Base-by-base conservation (phyloP, 2,797 vertebrate species). In the Selene dorsalis region DNA sequence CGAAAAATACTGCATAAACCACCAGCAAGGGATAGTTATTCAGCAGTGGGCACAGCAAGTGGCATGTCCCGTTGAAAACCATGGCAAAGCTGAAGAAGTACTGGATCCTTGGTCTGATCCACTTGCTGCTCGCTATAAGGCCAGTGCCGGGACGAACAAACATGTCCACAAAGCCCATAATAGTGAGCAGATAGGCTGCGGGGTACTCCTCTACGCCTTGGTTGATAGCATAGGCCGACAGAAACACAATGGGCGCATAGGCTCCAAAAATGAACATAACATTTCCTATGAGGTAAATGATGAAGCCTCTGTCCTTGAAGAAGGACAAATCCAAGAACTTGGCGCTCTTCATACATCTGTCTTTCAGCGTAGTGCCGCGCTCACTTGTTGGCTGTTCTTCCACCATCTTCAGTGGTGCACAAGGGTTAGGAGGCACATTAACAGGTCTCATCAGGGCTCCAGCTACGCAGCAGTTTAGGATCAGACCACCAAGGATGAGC, bases 391-490 rank as follows among this genome's bases (percentile, higher is more conserved):
- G 48, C 4, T n/a, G 41, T 7, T 85, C 24, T 65, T 65, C 77
- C 8, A 43, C 47, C n/a, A 69, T 71, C 55, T 89, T 87, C 75
- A 32, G 62, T 0, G 17, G 20, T 22, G 20, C 13, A 26, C 0
- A 6, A 6, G 45, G 24, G 9, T 53, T 59, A 11, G 2, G 4
- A 35, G 74, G 74, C 1, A 1, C 55, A 22, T 32, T 50, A 0
- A 95, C 86, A 30, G 95, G 95, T 75, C 95, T 93, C 94, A 96
- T 97, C 58, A 97, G 91, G 68, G 95, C 93, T 32, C 95, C 96
- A 0, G 96, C 95, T 24, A 96, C 95, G 10, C 95, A 97, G 75
- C 96, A 96, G 76, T 96, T 93, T 35, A 97, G 85, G 80, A 97
- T 89, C 87, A 96, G 77, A 24, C 86, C 95, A 8, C 96, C 96